Evolutionary conservation across 2,888 invertebrate species (phyloP).

Genomic region (Brachyptera putata): DNA sequence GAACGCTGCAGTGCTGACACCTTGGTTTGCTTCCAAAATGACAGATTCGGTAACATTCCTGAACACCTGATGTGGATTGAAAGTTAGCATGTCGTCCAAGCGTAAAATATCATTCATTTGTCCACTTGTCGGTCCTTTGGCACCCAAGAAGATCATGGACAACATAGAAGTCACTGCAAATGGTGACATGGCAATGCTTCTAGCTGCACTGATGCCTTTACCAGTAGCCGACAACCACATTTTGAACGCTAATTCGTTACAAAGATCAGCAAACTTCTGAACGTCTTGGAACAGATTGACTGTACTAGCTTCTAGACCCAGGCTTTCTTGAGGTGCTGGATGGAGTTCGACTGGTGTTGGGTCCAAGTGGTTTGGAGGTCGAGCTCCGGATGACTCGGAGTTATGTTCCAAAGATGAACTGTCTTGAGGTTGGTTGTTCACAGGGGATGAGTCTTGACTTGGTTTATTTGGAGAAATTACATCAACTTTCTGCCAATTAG

Average conservation of each 20-base stretch:
- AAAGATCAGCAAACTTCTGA: slow-evolving; percentile 70
- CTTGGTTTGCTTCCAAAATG: slow-evolving; percentile 60
- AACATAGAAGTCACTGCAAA: slow-evolving; percentile 80
- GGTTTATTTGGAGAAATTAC: no score
- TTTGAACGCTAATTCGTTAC: slow-evolving; percentile 79
- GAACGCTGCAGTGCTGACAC: slow-evolving; percentile 74
- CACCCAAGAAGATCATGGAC: slow-evolving; percentile 88
- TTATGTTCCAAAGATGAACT: not conserved
- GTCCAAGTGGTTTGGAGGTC: not conserved
- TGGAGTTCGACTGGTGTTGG: slow-evolving; percentile 46
- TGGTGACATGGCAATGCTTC: slow-evolving; percentile 77
- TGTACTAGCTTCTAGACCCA: slow-evolving; percentile 73
- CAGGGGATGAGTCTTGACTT: no score
- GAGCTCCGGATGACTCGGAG: not conserved
- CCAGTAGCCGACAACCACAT: slow-evolving; percentile 72
- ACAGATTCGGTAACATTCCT: slow-evolving; percentile 82
- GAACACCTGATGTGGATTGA: slow-evolving; percentile 83
- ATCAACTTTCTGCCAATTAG: slow-evolving; percentile 1
- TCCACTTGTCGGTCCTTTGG: slow-evolving; percentile 79
- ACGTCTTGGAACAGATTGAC: slow-evolving; percentile 68
- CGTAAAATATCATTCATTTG: slow-evolving; percentile 85
- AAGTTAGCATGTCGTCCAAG: slow-evolving; percentile 82
- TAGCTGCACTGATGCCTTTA: slow-evolving; percentile 62
- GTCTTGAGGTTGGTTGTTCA: no score
- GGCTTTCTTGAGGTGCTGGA: slow-evolving; percentile 54